phyloP scores from a whole-genome alignment of 2,888 invertebrate genomes.

The Operophtera brumata region DNA sequence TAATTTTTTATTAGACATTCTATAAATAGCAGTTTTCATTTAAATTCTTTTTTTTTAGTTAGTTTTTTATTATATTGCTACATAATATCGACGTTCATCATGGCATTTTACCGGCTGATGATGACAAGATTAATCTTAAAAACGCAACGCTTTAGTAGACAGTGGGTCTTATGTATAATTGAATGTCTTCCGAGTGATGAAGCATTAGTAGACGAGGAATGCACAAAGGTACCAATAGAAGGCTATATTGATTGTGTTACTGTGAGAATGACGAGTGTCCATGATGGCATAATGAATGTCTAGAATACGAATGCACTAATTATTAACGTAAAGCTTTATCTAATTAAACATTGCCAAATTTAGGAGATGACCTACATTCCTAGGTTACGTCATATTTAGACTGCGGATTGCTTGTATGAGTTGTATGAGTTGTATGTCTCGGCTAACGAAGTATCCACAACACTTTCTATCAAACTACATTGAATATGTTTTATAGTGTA shows the following conservation, averaged over 20 bases:
- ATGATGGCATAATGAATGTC: slow-evolving; percentile 29
- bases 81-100: too few species aligned
- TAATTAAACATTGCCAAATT: slow-evolving; percentile 62
- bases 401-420: slow-evolving; percentile 33
- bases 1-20: too few species aligned
- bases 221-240: slow-evolving; percentile 20
- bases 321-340: slow-evolving; percentile 44
- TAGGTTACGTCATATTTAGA: slow-evolving; percentile 45
- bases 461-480: slow-evolving; percentile 24
- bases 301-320: slow-evolving; percentile 35
- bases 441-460: slow-evolving; percentile 43
- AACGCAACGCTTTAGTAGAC: neutral
- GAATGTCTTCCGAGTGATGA: slow-evolving; percentile 27
- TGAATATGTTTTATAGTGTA: slow-evolving; percentile 48
- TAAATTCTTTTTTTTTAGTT: too few species aligned
- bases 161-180: slow-evolving; percentile 11
- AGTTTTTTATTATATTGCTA: too few species aligned
- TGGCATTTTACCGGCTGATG: too few species aligned
- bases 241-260: slow-evolving; percentile 38
- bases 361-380: slow-evolving; percentile 65
- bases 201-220: slow-evolving; percentile 22
- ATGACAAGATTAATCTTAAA: too few species aligned
- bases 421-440: slow-evolving; percentile 22
- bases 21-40: too few species aligned
- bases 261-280: slow-evolving; percentile 36